Percentiles rank a stretch among this genome's conserved stretches.
Evolutionary conservation across 2,113 vertebrate genomes (phyloP).

Genomic region (Coptodon rendalli): DNA sequence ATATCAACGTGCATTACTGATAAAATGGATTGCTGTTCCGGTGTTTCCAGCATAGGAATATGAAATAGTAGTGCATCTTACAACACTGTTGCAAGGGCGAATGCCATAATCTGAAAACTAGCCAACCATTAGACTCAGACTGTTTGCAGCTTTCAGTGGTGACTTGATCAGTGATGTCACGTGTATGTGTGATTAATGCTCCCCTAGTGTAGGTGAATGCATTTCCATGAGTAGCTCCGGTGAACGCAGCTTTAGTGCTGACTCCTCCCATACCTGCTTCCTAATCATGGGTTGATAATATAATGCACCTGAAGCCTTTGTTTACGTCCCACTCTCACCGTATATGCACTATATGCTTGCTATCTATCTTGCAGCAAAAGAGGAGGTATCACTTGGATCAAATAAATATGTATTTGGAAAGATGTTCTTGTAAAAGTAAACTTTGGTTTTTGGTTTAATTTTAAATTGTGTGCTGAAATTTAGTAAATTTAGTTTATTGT

Average conservation of each 20-base stretch:
- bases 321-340: not conserved
- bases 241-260: not conserved
- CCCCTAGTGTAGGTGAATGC: not conserved
- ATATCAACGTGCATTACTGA: not conserved
- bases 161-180: not conserved
- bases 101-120: not conserved
- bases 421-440: not conserved
- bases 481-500: not conserved
- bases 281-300: not conserved
- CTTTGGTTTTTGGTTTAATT: not conserved
- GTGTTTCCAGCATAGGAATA: not conserved
- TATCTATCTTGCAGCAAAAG: not conserved
- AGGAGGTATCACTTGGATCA: not conserved
- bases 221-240: not conserved
- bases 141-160: not conserved
- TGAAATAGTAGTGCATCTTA: not conserved
- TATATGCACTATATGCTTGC: not conserved
- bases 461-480: not conserved
- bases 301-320: not conserved
- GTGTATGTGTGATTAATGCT: not conserved
- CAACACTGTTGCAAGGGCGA: not conserved
- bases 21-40: not conserved
- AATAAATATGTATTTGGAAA: not conserved
- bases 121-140: not conserved
- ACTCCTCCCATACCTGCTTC: not conserved